Conservation (phyloP, 2,113 vertebrate species). For the Scatophagus argus region DNA sequence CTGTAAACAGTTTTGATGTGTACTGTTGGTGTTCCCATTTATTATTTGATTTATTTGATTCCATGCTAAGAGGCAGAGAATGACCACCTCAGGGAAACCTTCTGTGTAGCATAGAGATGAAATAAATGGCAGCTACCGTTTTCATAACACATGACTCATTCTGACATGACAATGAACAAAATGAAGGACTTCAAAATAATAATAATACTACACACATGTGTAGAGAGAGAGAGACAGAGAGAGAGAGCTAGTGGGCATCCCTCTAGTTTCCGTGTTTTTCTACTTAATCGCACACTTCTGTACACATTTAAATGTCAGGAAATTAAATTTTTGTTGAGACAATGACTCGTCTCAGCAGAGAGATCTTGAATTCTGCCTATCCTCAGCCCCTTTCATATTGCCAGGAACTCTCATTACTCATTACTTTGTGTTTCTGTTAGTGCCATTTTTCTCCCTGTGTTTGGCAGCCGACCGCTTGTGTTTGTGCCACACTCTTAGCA, state of each 20-base stretch:
- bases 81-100: background rate
- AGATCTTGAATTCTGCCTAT: constrained; percentile 21
- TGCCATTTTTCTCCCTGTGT: constrained; percentile 58
- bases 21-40: too few relatives aligned
- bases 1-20: too few relatives aligned
- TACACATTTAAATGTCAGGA: constrained; percentile 34
- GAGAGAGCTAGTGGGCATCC: background rate
- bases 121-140: too few relatives aligned
- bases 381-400: background rate
- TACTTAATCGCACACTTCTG: constrained; percentile 7
- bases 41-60: too few relatives aligned
- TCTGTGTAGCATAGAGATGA: background rate
- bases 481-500: constrained; percentile 79
- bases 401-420: constrained; percentile 60
- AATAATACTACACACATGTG: background rate
- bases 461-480: constrained; percentile 69
- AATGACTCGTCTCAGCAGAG: constrained; percentile 33
- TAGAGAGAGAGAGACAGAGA: background rate
- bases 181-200: background rate
- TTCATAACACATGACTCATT: background rate
- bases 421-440: constrained; percentile 50
- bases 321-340: constrained; percentile 31
- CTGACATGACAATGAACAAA: background rate
- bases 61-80: background rate
- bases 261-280: background rate